Percentiles rank a stretch among this genome's conserved stretches.
phyloP scores from a whole-genome alignment of 2,113 vertebrate species.

The Seriola aureovittata region DNA sequence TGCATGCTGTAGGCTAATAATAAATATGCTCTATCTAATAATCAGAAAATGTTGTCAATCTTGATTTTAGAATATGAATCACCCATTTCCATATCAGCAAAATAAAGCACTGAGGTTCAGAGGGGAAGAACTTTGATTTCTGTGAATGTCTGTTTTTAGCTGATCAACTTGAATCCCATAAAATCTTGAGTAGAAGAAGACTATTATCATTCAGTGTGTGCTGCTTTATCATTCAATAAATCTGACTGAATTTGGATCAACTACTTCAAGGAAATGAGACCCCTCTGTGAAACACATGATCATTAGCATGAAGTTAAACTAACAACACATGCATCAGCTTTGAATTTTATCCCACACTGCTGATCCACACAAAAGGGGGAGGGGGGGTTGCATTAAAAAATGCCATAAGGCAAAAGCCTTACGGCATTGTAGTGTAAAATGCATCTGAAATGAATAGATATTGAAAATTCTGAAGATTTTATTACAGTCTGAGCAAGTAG shows the following conservation, averaged over 20 bases:
- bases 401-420: not conserved
- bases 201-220: not conserved
- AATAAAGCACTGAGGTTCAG: slow-evolving; percentile 22
- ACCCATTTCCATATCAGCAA: not conserved
- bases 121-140: not conserved
- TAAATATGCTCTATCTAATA: slow-evolving; percentile 42
- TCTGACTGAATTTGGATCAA: slow-evolving; percentile 6
- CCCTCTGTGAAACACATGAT: slow-evolving; percentile 2
- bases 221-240: slow-evolving; percentile 17
- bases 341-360: not conserved
- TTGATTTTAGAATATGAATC: slow-evolving; percentile 24
- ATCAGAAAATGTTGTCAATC: slow-evolving; percentile 29
- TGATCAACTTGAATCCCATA: slow-evolving; percentile 12
- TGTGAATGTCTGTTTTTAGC: slow-evolving; percentile 26
- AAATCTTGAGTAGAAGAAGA: not conserved
- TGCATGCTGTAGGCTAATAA: slow-evolving; percentile 19
- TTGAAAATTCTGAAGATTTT: not conserved
- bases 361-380: not conserved
- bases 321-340: slow-evolving; percentile 10
- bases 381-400: too few relatives aligned
- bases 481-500: slow-evolving; percentile 14
- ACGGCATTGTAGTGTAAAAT: slow-evolving; percentile 4
- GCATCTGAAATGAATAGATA: not conserved
- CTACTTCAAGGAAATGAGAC: not conserved
- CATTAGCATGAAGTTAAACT: slow-evolving; percentile 5